Conservation (phyloP, 1,140 invertebrate species). For the Drosophila auraria region DNA sequence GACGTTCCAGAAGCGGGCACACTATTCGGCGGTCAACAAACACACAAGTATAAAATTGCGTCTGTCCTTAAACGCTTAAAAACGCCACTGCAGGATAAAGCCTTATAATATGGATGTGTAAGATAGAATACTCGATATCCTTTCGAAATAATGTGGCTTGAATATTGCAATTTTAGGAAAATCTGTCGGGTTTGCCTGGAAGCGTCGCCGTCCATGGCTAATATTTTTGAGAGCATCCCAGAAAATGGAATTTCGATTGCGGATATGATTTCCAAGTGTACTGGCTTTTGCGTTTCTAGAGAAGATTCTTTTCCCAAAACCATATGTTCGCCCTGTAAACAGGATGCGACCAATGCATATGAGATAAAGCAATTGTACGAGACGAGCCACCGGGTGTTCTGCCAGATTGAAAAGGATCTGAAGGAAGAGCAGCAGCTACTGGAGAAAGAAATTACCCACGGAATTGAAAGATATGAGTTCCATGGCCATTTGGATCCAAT, state of each 20-base stretch:
- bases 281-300: neutral
- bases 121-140: neutral
- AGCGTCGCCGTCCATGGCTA: neutral
- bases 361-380: neutral
- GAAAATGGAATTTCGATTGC: neutral
- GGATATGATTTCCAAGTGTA: neutral
- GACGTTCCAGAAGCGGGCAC: neutral
- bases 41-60: neutral
- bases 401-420: neutral
- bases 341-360: neutral
- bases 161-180: neutral
- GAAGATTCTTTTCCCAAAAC: neutral
- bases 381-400: neutral
- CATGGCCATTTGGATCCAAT: neutral
- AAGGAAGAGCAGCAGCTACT: neutral
- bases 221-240: neutral
- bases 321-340: neutral
- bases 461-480: too few relatives aligned
- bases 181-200: too few relatives aligned
- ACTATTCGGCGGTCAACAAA: neutral
- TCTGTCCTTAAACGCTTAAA: neutral
- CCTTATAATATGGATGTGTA: neutral
- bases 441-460: neutral
- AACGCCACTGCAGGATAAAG: too few relatives aligned
- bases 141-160: too few relatives aligned